Evolutionary conservation across 2,797 vertebrate species (phyloP).

Genomic region (Sebastes minor): DNA sequence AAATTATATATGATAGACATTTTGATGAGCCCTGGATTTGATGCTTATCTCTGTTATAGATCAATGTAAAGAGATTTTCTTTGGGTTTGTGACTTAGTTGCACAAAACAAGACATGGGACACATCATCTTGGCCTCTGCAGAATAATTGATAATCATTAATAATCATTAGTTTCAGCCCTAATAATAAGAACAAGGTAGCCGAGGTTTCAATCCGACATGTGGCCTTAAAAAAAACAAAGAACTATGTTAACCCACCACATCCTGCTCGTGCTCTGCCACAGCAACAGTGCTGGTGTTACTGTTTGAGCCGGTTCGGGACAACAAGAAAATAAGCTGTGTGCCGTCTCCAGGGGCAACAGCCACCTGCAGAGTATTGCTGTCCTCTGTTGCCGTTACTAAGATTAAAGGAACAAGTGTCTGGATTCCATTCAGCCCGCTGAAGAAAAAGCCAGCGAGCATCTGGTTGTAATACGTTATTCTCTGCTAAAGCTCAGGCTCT

Average conservation of each 20-base stretch:
- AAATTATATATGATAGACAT: no score
- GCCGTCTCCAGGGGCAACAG: constrained; percentile 12
- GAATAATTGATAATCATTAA: neutral
- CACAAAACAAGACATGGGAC: neutral
- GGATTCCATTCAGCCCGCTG: constrained; percentile 41
- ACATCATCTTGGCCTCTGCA: neutral
- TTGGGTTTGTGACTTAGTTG: neutral
- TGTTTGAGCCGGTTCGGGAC: constrained; percentile 1
- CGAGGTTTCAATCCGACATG: neutral
- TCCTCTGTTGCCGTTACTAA: constrained; percentile 9
- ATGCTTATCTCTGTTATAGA: neutral
- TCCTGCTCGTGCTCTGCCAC: constrained; percentile 23
- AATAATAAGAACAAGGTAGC: neutral
- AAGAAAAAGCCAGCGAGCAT: constrained; percentile 35
- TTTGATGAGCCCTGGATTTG: neutral
- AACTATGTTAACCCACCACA: neutral
- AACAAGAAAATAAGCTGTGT: neutral
- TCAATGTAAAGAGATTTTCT: neutral
- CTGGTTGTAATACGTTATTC: constrained; percentile 68
- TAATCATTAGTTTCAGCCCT: neutral
- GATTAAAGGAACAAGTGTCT: constrained; percentile 66
- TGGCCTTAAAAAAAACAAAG: neutral
- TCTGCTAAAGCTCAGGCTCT: constrained; percentile 36
- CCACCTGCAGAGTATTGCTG: constrained; percentile 33
- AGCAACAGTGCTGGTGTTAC: neutral